These are phyloP conservation scores for Pteromalus puparum DNA, from an alignment of 1,140 invertebrate species.

Conservation along the genomic window DNA sequence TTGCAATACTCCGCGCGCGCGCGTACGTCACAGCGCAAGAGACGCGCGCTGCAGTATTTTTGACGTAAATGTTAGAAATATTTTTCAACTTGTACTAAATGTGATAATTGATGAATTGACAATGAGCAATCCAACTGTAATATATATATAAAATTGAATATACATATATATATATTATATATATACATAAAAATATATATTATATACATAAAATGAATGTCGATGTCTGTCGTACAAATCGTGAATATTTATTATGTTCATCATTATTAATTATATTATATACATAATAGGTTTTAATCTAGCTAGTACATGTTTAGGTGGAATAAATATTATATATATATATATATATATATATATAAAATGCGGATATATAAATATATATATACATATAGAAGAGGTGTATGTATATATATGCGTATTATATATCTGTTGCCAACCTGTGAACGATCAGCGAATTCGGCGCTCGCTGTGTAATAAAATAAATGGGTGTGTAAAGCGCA, in stretches of 20 bases:
- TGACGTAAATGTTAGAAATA: slow-evolving; percentile 73
- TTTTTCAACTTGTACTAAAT: slow-evolving; percentile 76
- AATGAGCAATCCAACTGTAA: slow-evolving; percentile 76
- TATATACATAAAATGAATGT: slow-evolving; percentile 62
- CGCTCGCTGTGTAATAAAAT: slow-evolving; percentile 46
- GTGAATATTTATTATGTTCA: slow-evolving; percentile 53
- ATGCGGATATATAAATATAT: slow-evolving; percentile 14
- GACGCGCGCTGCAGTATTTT: slow-evolving; percentile 31
- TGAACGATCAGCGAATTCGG: slow-evolving; percentile 27
- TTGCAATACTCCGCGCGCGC: background rate
- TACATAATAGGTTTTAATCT: slow-evolving; percentile 62
- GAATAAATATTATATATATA: slow-evolving; percentile 47
- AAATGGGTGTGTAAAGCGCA: background rate
- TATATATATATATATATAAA: slow-evolving; percentile 32
- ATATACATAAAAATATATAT: slow-evolving; percentile 59
- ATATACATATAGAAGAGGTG: slow-evolving; percentile 18
- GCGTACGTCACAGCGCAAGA: background rate
- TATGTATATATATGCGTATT: background rate
- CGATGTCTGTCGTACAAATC: slow-evolving; percentile 72
- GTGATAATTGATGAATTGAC: slow-evolving; percentile 75
- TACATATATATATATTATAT: slow-evolving; percentile 59
- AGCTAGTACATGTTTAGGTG: slow-evolving; percentile 68
- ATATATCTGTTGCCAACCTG: slow-evolving; percentile 35
- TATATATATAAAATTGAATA: slow-evolving; percentile 62
- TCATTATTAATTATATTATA: slow-evolving; percentile 7